These are phyloP conservation scores for Dasypogon diadema DNA, from an alignment of 2,888 invertebrate species.

Conservation along the genomic window DNA sequence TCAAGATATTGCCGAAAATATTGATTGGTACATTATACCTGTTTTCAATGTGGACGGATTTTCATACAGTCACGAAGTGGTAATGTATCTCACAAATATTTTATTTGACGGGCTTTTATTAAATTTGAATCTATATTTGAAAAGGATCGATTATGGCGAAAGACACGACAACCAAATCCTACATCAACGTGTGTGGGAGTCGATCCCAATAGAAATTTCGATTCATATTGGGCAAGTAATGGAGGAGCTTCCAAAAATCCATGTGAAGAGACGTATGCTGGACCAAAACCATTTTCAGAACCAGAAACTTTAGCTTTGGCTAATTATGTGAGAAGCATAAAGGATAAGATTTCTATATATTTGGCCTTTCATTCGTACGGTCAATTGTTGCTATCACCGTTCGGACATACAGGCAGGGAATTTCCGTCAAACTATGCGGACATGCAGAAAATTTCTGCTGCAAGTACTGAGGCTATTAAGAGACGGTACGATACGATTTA, in stretches of 20 bases:
- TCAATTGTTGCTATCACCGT: constrained; percentile 73
- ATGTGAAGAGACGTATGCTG: constrained; percentile 69
- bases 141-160: constrained; percentile 76
- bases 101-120: not conserved
- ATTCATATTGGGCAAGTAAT: constrained; percentile 63
- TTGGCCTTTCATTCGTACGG: constrained; percentile 77
- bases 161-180: constrained; percentile 72
- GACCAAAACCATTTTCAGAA: constrained; percentile 72
- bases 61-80: constrained; percentile 73
- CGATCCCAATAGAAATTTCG: constrained; percentile 67
- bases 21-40: constrained; percentile 83
- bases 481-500: constrained; percentile 70
- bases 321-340: constrained; percentile 68
- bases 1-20: constrained; percentile 73
- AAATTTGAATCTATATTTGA: constrained; percentile 4
- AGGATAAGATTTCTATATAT: constrained; percentile 69
- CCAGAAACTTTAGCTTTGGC: constrained; percentile 70
- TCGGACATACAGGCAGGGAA: constrained; percentile 69
- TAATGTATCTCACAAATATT: too few species aligned
- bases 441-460: constrained; percentile 69
- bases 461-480: constrained; percentile 70
- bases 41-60: constrained; percentile 83
- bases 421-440: constrained; percentile 69
- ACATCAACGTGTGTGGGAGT: constrained; percentile 63
- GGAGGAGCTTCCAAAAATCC: constrained; percentile 70